These are phyloP conservation scores for Teleogryllus occipitalis DNA, from an alignment of 1,140 invertebrate genomes.

Conservation along the genomic window DNA sequence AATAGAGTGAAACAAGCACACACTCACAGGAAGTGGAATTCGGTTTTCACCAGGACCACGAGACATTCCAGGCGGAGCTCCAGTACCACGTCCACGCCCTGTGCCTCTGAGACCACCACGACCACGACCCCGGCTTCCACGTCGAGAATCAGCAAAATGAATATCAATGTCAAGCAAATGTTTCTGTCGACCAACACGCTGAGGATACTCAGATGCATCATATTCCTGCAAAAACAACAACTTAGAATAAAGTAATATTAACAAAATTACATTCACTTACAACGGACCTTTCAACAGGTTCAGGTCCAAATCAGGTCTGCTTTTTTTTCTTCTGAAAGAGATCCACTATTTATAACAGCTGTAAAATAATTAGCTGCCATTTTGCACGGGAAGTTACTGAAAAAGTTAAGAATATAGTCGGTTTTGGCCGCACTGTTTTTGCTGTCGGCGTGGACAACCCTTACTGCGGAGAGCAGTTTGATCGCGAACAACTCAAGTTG, in stretches of 20 bases:
- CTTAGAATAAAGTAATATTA: not conserved
- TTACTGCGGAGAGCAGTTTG: too few relatives aligned
- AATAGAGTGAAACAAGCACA: not conserved
- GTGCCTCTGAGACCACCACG: constrained; percentile 38
- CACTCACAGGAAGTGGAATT: not conserved
- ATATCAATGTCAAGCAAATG: constrained; percentile 82
- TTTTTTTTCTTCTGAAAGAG: too few relatives aligned
- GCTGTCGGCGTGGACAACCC: too few relatives aligned
- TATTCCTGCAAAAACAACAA: constrained; percentile 45
- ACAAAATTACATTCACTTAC: too few relatives aligned
- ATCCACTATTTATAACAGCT: too few relatives aligned
- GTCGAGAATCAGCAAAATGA: constrained; percentile 73
- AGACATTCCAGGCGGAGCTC: not conserved
- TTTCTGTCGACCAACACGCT: constrained; percentile 79
- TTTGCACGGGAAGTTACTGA: too few relatives aligned
- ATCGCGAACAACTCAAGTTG: too few relatives aligned
- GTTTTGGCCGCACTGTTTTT: too few relatives aligned
- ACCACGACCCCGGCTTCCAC: constrained; percentile 54
- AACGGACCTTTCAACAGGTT: too few relatives aligned
- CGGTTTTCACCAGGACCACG: not conserved
- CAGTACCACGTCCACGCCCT: constrained; percentile 35
- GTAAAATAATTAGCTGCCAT: too few relatives aligned
- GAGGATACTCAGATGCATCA: constrained; percentile 71
- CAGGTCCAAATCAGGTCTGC: too few relatives aligned
- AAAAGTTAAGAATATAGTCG: too few relatives aligned